phyloP scores from a whole-genome alignment of 2,888 invertebrate species.

The Oxystoma pomonae region DNA sequence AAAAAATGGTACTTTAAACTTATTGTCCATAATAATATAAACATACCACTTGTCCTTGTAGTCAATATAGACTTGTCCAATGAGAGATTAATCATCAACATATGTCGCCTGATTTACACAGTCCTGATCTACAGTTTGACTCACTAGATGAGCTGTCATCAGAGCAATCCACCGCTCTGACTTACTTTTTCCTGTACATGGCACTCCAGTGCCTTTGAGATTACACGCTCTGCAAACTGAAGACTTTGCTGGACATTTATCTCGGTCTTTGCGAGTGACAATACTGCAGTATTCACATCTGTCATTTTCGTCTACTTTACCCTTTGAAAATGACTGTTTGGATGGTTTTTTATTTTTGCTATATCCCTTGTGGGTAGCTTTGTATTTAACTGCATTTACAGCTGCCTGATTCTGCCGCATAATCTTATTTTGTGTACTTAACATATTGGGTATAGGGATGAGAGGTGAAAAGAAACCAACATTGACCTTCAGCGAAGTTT shows the following conservation, averaged over 20 bases:
- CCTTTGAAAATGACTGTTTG: too few relatives aligned
- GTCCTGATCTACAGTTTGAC: not conserved
- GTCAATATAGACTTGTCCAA: conserved; percentile 9
- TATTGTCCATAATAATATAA: conserved; percentile 1
- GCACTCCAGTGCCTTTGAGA: conserved; percentile 3
- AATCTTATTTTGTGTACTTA: too few relatives aligned
- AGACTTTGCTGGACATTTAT: conserved; percentile 6
- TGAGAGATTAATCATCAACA: not conserved
- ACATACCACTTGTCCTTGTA: conserved; percentile 8
- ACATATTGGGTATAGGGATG: too few relatives aligned
- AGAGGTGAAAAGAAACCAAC: too few relatives aligned
- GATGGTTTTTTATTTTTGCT: too few relatives aligned
- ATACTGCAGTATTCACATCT: conserved; percentile 9
- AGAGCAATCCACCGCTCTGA: not conserved
- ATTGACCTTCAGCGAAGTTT: too few relatives aligned
- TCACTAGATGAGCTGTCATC: not conserved
- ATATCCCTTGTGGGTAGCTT: too few relatives aligned
- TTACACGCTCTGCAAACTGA: conserved; percentile 3
- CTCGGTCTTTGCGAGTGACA: conserved; percentile 1
- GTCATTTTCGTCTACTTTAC: not conserved
- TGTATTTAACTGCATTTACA: too few relatives aligned
- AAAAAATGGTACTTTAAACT: conserved; percentile 3
- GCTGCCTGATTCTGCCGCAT: too few relatives aligned
- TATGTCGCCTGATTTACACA: not conserved
- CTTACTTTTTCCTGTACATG: not conserved